Conservation (phyloP, 2,888 invertebrate genomes). For the Podotricha telesiphe region DNA sequence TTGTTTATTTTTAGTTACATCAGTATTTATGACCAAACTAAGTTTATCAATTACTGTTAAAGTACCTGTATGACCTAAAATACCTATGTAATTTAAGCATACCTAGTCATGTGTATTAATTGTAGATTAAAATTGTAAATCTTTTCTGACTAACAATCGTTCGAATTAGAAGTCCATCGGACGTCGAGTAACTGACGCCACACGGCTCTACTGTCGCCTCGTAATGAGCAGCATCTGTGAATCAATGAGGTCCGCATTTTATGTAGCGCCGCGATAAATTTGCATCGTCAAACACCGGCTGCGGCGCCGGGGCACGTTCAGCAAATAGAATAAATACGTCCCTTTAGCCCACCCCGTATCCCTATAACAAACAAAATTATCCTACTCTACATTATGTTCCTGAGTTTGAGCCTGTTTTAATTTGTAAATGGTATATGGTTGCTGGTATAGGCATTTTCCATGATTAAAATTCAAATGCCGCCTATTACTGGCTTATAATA, state of each 20-base stretch:
- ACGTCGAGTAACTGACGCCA: conserved; percentile 48
- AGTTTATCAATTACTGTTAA: no score
- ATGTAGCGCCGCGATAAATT: conserved; percentile 79
- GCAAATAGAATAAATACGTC: conserved; percentile 80
- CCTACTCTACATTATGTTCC: conserved; percentile 66
- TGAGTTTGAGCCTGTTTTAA: conserved; percentile 45
- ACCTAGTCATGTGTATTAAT: background rate
- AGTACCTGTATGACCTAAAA: background rate
- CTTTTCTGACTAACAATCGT: conserved; percentile 50
- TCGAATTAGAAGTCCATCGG: conserved; percentile 60
- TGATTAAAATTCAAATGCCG: background rate
- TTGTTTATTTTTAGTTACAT: no score
- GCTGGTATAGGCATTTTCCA: conserved; percentile 7
- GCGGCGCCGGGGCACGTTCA: conserved; percentile 76
- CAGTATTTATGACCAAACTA: no score
- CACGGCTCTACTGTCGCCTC: conserved; percentile 55
- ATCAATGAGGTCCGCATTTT: conserved; percentile 77
- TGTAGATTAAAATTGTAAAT: conserved; percentile 13
- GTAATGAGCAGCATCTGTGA: conserved; percentile 74
- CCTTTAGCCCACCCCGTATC: conserved; percentile 60
- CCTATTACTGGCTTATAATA: background rate
- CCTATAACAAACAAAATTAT: conserved; percentile 76
- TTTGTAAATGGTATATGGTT: conserved; percentile 25
- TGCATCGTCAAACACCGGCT: conserved; percentile 79
- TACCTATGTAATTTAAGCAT: background rate